Evolutionary conservation across 2,113 vertebrate species (phyloP).

Genomic region (Protobothrops flavoviridis): DNA sequence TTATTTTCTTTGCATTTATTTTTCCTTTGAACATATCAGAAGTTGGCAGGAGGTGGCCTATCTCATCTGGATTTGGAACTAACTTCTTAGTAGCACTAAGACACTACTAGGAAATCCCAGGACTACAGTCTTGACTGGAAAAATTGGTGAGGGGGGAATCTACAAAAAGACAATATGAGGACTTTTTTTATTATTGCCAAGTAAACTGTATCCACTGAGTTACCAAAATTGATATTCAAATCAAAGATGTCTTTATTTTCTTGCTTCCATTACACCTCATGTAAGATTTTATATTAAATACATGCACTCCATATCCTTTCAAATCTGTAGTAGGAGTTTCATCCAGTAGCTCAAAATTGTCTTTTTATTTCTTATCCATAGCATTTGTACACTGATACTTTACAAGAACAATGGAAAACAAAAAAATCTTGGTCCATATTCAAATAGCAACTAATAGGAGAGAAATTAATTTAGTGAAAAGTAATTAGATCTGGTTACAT

Average conservation of each 20-base stretch:
- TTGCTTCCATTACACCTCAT: neutral
- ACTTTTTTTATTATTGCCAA: neutral
- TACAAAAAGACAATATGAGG: neutral
- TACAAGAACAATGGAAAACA: neutral
- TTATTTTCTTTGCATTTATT: neutral
- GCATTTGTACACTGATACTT: neutral
- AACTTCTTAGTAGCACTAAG: neutral
- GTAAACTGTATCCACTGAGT: neutral
- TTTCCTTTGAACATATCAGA: neutral
- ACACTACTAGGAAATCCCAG: neutral
- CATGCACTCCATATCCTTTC: neutral
- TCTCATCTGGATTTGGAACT: neutral
- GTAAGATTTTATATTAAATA: neutral
- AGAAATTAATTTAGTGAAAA: neutral
- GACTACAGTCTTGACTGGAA: neutral
- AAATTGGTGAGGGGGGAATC: neutral
- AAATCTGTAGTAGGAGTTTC: neutral
- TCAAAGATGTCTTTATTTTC: neutral
- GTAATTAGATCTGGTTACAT: neutral
- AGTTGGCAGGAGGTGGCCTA: neutral
- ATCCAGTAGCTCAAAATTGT: neutral
- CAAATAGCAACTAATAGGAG: neutral
- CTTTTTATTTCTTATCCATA: neutral
- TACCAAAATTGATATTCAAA: neutral
- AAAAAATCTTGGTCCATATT: neutral